A percentile compares a stretch with the other conserved stretches of the same genome.
Conservation (phyloP, 2,888 invertebrate genomes). For the Limenitis arthemis region DNA sequence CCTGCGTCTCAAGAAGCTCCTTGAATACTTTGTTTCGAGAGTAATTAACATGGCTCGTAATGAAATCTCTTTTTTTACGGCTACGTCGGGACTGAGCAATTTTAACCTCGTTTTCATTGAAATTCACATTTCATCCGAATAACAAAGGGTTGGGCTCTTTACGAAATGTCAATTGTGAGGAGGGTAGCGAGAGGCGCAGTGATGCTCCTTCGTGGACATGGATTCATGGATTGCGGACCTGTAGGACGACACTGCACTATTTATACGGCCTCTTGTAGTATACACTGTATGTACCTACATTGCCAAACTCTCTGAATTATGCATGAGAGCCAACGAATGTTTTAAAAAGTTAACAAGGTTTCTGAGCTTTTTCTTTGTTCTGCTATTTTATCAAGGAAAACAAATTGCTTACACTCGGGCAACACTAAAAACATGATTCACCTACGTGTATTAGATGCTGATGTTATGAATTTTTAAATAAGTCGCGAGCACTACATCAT, state of each 20-base stretch:
- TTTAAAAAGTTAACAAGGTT: conserved; percentile 70
- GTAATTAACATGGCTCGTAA: conserved; percentile 66
- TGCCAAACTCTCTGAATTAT: conserved; percentile 55
- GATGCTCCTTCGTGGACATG: conserved; percentile 10
- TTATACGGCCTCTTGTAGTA: conserved; percentile 22
- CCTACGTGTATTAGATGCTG: conserved; percentile 23
- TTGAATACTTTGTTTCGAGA: conserved; percentile 41
- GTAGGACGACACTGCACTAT: conserved; percentile 28
- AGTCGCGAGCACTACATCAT: conserved; percentile 17
- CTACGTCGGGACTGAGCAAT: conserved; percentile 50
- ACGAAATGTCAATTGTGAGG: conserved; percentile 62
- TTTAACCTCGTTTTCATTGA: conserved; percentile 63
- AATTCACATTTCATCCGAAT: conserved; percentile 60
- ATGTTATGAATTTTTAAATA: conserved; percentile 23
- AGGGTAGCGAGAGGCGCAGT: conserved; percentile 37
- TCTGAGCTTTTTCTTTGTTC: conserved; percentile 63
- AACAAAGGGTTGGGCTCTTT: conserved; percentile 59
- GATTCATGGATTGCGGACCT: conserved; percentile 30
- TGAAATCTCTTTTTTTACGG: conserved; percentile 57
- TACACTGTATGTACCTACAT: conserved; percentile 25
- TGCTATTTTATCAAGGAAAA: conserved; percentile 52
- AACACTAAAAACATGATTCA: conserved; percentile 31
- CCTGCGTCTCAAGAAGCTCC: conserved; percentile 43
- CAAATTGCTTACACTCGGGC: conserved; percentile 49
- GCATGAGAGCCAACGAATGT: conserved; percentile 59